Evolutionary conservation across 2,113 vertebrate genomes (phyloP).

Genomic region (Tachysurus vachellii): DNA sequence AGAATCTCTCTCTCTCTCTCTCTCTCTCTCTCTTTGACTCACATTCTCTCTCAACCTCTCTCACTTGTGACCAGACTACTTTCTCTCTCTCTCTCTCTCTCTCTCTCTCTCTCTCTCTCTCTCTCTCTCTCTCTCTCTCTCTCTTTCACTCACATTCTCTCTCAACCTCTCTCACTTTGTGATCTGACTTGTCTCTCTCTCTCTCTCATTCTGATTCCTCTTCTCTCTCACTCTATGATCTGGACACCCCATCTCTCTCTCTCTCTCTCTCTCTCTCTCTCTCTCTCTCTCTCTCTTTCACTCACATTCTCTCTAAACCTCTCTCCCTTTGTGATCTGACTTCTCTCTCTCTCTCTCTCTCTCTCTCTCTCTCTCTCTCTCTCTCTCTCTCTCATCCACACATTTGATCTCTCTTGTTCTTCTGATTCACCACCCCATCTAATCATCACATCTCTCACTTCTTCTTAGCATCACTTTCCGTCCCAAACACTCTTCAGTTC

Average conservation of each 20-base stretch:
- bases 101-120: no score
- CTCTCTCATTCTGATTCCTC: no score
- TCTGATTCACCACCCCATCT: background rate
- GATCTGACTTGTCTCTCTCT: no score
- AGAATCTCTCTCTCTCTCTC: background rate
- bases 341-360: background rate
- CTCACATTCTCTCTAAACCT: background rate
- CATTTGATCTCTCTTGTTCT: background rate
- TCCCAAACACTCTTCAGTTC: background rate
- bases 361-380: background rate
- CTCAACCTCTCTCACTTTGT: background rate
- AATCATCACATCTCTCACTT: background rate
- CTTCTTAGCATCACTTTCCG: background rate
- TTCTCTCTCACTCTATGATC: no score
- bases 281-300: background rate
- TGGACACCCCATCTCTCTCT: no score
- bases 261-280: no score
- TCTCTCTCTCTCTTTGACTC: background rate
- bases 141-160: background rate
- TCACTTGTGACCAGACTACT: no score
- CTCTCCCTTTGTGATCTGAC: background rate
- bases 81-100: no score
- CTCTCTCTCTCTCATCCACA: conserved; percentile 11
- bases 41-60: background rate
- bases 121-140: background rate